Percentiles rank a stretch among this genome's conserved stretches.
phyloP scores from a whole-genome alignment of 2,797 vertebrate genomes.

The Fistularia commersonii region DNA sequence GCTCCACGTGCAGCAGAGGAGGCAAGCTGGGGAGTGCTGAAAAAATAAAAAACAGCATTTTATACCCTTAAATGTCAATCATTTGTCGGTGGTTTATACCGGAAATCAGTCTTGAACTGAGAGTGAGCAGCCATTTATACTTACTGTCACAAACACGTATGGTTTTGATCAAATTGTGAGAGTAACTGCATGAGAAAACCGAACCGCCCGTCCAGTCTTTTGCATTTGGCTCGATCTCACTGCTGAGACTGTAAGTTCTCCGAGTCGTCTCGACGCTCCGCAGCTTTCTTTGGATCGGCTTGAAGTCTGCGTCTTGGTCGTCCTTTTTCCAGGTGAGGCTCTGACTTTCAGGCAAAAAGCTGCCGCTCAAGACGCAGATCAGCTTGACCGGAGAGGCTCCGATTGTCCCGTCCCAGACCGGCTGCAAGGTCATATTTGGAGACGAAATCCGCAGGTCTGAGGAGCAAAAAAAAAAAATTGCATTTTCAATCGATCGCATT shows the following conservation, averaged over 20 bases:
- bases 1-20: conserved; percentile 49
- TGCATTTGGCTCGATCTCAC: conserved; percentile 38
- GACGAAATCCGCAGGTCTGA: background rate
- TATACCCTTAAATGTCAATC: no score
- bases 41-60: background rate
- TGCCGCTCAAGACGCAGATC: conserved; percentile 57
- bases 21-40: conserved; percentile 1
- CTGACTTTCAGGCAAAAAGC: conserved; percentile 34
- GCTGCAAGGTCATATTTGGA: conserved; percentile 53
- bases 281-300: fast-evolving
- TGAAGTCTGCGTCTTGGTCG: fast-evolving
- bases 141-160: conserved; percentile 58
- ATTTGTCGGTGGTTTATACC: no score
- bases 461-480: conserved; percentile 10
- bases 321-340: conserved; percentile 42
- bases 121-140: conserved; percentile 10
- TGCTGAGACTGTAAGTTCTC: conserved; percentile 34
- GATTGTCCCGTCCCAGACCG: conserved; percentile 26
- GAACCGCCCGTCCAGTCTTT: conserved; percentile 11
- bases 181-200: conserved; percentile 40
- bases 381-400: conserved; percentile 39
- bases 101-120: background rate
- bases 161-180: fast-evolving
- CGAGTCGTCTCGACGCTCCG: fast-evolving
- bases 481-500: no score